Evolutionary conservation across 2,113 vertebrate species (phyloP), one percentile per base, ranked within the genome.

Genomic region (Phoenicopterus ruber): DNA sequence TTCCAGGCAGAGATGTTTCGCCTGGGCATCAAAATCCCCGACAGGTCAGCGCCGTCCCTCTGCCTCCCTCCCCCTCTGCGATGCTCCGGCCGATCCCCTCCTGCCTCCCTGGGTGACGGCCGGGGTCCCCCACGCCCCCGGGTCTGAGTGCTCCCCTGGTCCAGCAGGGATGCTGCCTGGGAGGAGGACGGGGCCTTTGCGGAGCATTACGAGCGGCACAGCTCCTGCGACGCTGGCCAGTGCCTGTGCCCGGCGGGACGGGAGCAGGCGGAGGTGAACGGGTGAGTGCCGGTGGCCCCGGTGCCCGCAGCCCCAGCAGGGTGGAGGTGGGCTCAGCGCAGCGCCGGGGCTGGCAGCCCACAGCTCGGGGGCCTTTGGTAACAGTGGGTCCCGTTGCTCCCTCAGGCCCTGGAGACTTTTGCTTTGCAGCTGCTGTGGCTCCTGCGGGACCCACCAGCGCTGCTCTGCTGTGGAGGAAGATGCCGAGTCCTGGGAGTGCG

Each of bases 251-350:
- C 20, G 0, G 7, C 4, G 8, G 84, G 52, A 76, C 32, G 32
- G 13, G 9, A 82, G 22, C 4, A 46, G 14, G 16, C 9, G 0
- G 29, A 81, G 10, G 19, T 29, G 28, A 40, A 13, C 0, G 22
- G 38, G 10, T 69, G 47, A 82, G 31, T 61, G 50, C 8, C 11
- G 7, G 12, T 44, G 28, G 18, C 4, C 5, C 17, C 4, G 24
- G 19, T 31, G 10, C 31, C 54, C 17, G 4, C 18, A 61, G 66
- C 6, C n/a, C 22, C 58, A 59, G 25, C 0, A 0, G 18, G 14
- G 7, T 8, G 19, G 31, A 25, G 58, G n/a, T 10, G 61, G 76
- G 36, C 36, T 50, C 46, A 13, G 46, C 59, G 20, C 28, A n/a
- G 28, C 8, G 16, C 11, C 10, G 9, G 28, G 36, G 32, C 44